Evolutionary conservation across 2,113 vertebrate genomes (phyloP).

Genomic region (Hemiscyllium ocellatum): DNA sequence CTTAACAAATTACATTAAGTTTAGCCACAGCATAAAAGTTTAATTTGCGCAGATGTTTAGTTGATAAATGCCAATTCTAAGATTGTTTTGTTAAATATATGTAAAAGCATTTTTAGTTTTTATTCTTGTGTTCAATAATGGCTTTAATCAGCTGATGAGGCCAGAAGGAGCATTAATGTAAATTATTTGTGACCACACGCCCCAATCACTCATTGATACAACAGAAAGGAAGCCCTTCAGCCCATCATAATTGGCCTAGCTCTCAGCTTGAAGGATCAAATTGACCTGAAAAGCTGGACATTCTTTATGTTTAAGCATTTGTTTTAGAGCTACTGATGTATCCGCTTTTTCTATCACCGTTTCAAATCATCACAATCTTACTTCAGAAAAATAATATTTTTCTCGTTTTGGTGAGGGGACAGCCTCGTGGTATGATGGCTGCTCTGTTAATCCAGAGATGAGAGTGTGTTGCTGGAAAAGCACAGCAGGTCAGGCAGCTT

Average conservation of each 20-base stretch:
- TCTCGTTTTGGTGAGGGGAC: not conserved
- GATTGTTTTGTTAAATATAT: not conserved
- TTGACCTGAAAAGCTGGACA: not conserved
- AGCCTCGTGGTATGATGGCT: too few relatives aligned
- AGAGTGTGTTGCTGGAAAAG: too few relatives aligned
- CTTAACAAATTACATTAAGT: not conserved
- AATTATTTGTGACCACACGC: not conserved
- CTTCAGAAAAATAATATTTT: not conserved
- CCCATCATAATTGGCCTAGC: not conserved
- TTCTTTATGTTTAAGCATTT: too few relatives aligned
- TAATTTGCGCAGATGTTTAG: not conserved
- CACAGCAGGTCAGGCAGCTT: too few relatives aligned
- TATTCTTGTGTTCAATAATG: not conserved
- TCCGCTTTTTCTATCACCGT: not conserved
- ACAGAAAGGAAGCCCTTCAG: not conserved
- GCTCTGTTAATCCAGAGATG: too few relatives aligned
- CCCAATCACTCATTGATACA: not conserved
- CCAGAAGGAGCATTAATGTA: not conserved
- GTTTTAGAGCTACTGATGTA: too few relatives aligned
- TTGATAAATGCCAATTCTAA: not conserved
- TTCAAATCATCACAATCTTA: not conserved
- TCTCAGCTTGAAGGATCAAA: not conserved
- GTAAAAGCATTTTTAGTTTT: not conserved
- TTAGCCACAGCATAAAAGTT: not conserved
- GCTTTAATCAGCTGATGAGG: not conserved